Evolutionary conservation across 2,113 vertebrate genomes (phyloP), one percentile per base, ranked within the genome.

Genomic region (Ibidorhyncha struthersii): DNA sequence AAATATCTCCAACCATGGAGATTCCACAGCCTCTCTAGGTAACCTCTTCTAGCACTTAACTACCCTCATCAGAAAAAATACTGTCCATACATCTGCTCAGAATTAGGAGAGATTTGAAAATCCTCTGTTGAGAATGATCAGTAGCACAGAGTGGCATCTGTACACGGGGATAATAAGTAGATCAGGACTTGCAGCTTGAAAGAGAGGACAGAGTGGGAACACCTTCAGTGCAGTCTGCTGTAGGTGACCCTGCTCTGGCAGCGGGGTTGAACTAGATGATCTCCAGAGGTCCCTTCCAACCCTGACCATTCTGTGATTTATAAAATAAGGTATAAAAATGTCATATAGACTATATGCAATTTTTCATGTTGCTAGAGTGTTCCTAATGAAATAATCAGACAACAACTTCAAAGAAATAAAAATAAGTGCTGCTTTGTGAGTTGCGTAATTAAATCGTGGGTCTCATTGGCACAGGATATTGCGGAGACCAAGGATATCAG

Each of bases 241-340:
- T 40, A 40, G 40, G 40, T 40, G 40, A 40, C 40, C 40, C 40
- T 40, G 40, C 40, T 40, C 40, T 40, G 40, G 40, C 40, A 40
- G 40, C 10, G 40, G 10, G 40, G 40, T 40, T 40, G 9, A 40
- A 40, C 40, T 40, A 40, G 40, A 40, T 40, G 40, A 40, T 40
- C 40, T 40, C 40, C 40, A 10, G 40, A 40, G 40, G 40, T 40
- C 40, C 40, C 40, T 40, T 40, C 40, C 40, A 40, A 40, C 40
- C 40, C 10, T 40, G 40, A 40, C 40, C 40, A 40, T 40, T 40
- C 40, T 40, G 40, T 40, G 50, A 62, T 94, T 74, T 89, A 81
- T 92, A 86, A 93, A 95, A 80, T 83, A 84, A 84, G 40, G 23
- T 84, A 47, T 66, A 87, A 84, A 90, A 91, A 62, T 78, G 59